Conservation (phyloP, 2,113 vertebrate genomes). For the Castor canadensis region DNA sequence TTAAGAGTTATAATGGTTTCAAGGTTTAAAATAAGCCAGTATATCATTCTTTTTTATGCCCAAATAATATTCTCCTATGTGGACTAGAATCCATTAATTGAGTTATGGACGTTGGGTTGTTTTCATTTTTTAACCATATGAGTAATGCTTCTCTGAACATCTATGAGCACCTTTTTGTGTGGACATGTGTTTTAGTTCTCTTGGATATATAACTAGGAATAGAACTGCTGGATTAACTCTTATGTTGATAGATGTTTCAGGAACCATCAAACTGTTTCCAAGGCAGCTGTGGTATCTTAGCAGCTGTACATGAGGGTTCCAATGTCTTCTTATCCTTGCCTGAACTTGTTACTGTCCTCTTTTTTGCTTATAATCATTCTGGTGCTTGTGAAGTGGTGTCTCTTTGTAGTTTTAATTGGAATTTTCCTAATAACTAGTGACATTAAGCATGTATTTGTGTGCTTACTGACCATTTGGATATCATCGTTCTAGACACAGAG, state of each 20-base stretch:
- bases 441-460: neutral
- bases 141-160: conserved; percentile 13
- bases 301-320: neutral
- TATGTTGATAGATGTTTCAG: neutral
- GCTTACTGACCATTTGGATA: neutral
- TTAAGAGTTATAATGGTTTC: neutral
- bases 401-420: neutral
- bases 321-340: neutral
- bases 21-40: neutral
- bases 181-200: neutral
- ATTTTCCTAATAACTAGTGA: neutral
- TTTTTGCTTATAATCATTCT: neutral
- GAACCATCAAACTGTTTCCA: neutral
- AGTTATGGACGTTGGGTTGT: neutral
- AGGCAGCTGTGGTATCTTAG: neutral
- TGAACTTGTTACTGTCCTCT: neutral
- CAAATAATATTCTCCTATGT: neutral
- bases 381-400: neutral
- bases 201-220: neutral
- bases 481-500: conserved; percentile 6
- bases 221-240: neutral
- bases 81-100: neutral
- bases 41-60: neutral
- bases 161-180: neutral
- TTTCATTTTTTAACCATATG: neutral